Percentiles rank a stretch among this genome's conserved stretches.
phyloP scores from a whole-genome alignment of 1,140 invertebrate species.

The Cydia strobilella region DNA sequence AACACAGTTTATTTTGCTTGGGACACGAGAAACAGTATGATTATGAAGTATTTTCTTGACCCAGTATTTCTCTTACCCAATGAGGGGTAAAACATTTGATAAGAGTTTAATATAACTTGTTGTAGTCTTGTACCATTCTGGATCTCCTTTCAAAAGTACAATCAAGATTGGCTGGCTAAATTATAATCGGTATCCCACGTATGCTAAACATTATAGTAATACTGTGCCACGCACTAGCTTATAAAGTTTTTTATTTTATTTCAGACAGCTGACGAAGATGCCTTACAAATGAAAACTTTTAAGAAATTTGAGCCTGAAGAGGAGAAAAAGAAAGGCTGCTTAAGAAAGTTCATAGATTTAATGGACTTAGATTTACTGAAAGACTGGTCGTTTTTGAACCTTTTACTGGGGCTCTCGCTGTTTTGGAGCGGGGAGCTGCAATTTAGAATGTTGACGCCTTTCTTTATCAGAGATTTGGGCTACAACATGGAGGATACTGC shows the following conservation, averaged over 20 bases:
- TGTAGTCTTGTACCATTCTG: too few species aligned
- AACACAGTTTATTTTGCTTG: too few species aligned
- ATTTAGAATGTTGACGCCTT: slow-evolving; percentile 88
- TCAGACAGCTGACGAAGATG: slow-evolving; percentile 72
- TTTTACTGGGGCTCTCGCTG: slow-evolving; percentile 85
- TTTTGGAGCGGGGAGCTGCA: slow-evolving; percentile 88
- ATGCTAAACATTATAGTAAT: too few species aligned
- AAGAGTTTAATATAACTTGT: too few species aligned
- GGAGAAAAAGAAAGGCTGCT: slow-evolving; percentile 72
- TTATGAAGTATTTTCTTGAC: too few species aligned
- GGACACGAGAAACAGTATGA: too few species aligned
- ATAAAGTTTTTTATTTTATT: slow-evolving; percentile 12
- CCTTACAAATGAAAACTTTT: slow-evolving; percentile 74
- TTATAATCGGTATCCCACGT: too few species aligned
- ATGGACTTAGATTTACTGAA: slow-evolving; percentile 84
- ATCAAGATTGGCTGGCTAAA: too few species aligned
- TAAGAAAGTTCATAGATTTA: slow-evolving; percentile 79
- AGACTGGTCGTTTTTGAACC: slow-evolving; percentile 85
- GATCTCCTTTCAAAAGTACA: too few species aligned
- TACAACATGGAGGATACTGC: slow-evolving; percentile 84
- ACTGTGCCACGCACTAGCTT: too few species aligned
- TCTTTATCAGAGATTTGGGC: slow-evolving; percentile 85
- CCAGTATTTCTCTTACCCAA: too few species aligned
- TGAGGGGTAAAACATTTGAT: too few species aligned
- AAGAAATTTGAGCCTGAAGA: slow-evolving; percentile 67